Conservation (phyloP, 2,888 invertebrate genomes). For the Thymelicus lineola region DNA sequence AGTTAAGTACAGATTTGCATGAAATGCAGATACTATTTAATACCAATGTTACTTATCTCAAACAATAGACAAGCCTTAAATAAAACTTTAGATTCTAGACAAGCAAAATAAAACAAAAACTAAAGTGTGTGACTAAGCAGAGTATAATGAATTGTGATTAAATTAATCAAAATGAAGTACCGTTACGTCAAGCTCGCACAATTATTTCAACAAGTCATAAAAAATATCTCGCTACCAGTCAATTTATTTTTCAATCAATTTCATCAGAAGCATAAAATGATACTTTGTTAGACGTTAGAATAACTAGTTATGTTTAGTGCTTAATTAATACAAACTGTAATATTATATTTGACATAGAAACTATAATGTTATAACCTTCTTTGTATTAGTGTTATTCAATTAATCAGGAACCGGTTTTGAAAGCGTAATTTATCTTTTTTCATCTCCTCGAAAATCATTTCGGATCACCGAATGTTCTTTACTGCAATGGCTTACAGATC, state of each 20-base stretch:
- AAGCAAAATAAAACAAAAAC: conserved; percentile 2
- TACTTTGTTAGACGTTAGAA: conserved; percentile 27
- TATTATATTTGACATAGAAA: conserved; percentile 20
- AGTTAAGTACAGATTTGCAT: too few species aligned
- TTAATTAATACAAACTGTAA: conserved; percentile 33
- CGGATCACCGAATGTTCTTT: neutral
- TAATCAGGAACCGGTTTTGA: conserved; percentile 44
- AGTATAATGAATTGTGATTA: conserved; percentile 7
- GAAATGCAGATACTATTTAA: too few species aligned
- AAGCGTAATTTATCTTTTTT: conserved; percentile 10
- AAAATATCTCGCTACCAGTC: conserved; percentile 8
- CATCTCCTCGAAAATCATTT: neutral
- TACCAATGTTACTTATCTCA: too few species aligned
- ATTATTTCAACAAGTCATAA: conserved; percentile 10
- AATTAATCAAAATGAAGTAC: conserved; percentile 10
- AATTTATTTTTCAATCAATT: conserved; percentile 31
- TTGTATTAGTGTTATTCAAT: conserved; percentile 40
- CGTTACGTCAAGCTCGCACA: conserved; percentile 8
- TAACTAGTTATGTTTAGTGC: conserved; percentile 34
- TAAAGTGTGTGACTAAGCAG: neutral
- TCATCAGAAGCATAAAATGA: conserved; percentile 25
- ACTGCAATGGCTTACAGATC: neutral
- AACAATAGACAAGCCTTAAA: too few species aligned
- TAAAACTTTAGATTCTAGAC: too few species aligned
- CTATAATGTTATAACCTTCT: conserved; percentile 28